Evolutionary conservation across 2,113 vertebrate species (phyloP).

Genomic region (Solea senegalensis): DNA sequence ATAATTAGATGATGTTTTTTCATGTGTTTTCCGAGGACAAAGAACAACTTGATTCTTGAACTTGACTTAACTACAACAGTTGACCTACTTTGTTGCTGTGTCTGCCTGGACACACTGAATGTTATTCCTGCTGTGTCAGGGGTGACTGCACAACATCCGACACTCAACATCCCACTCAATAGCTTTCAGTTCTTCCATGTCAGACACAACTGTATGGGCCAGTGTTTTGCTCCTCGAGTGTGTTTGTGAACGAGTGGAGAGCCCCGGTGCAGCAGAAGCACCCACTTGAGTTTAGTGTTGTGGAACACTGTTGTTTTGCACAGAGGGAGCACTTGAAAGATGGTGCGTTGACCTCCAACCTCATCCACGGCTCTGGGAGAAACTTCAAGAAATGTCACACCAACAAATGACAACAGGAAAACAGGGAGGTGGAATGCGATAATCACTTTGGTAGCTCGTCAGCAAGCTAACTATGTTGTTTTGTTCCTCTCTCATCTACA

Average conservation of each 20-base stretch:
- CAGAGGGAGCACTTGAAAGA: constrained; percentile 9
- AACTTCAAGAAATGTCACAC: background rate
- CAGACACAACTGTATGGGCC: constrained; percentile 22
- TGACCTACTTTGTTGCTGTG: no score
- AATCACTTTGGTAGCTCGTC: background rate
- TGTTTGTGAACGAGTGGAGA: constrained; percentile 6
- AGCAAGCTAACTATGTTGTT: background rate
- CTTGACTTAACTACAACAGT: no score
- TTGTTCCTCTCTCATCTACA: background rate
- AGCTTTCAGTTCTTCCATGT: background rate
- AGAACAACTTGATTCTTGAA: no score
- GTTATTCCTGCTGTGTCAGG: no score
- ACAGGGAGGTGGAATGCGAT: constrained; percentile 13
- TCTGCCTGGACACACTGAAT: no score
- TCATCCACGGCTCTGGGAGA: constrained; percentile 10
- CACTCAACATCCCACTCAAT: no score
- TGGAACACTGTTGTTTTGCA: constrained; percentile 30
- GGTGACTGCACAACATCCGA: background rate
- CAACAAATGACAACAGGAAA: background rate
- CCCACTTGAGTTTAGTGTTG: constrained; percentile 26
- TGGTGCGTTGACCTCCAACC: constrained; percentile 16
- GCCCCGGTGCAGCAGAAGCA: constrained; percentile 8
- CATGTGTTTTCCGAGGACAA: no score
- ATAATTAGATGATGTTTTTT: no score
- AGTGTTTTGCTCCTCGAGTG: constrained; percentile 25